These are phyloP conservation scores for Kryphioiulus occultus DNA, from an alignment of 2,888 invertebrate species.

Conservation along the genomic window DNA sequence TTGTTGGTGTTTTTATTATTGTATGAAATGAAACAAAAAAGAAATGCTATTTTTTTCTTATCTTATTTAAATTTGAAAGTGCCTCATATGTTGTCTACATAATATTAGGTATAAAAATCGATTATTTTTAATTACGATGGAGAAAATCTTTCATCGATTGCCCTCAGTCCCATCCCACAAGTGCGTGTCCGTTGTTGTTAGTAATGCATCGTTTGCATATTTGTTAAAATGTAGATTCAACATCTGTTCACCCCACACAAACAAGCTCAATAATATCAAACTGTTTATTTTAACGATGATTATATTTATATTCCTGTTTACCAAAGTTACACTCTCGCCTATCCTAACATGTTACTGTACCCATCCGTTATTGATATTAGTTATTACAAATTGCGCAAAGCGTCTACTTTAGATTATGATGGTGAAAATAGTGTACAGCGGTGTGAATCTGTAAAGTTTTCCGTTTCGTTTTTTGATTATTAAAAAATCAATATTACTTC, in stretches of 20 bases:
- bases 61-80: conserved; percentile 35
- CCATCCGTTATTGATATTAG: conserved; percentile 24
- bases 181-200: background rate
- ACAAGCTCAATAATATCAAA: conserved; percentile 20
- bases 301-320: conserved; percentile 17
- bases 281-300: conserved; percentile 12
- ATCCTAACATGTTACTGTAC: background rate
- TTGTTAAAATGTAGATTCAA: background rate
- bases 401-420: background rate
- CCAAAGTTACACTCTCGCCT: conserved; percentile 26
- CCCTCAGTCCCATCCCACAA: background rate
- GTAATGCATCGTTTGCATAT: conserved; percentile 24
- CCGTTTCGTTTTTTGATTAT: conserved; percentile 28
- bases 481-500: background rate
- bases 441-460: conserved; percentile 4
- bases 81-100: conserved; percentile 35
- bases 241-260: background rate
- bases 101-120: conserved; percentile 30
- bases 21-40: background rate
- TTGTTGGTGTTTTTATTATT: conserved; percentile 31
- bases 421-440: conserved; percentile 30
- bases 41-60: background rate
- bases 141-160: background rate
- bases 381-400: background rate
- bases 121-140: conserved; percentile 18